Conservation (phyloP, 1,140 invertebrate species). For the Drosophila ironensis region DNA sequence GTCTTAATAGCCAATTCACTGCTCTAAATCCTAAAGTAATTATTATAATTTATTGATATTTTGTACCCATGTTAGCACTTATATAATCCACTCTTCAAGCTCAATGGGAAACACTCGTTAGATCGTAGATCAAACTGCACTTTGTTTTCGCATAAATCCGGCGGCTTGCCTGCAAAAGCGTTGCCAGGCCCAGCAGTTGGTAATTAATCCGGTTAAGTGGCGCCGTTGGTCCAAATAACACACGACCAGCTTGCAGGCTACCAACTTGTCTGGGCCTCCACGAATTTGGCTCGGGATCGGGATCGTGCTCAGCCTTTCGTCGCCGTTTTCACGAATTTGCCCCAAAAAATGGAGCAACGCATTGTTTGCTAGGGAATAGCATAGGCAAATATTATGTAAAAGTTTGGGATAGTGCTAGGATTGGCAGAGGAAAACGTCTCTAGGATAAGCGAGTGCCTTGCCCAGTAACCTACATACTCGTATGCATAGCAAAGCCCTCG, state of each 20-base stretch:
- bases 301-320: constrained; percentile 24
- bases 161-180: not conserved
- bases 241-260: constrained; percentile 1
- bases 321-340: constrained; percentile 25
- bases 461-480: not conserved
- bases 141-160: no score
- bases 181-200: not conserved
- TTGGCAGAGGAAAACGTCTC: not conserved
- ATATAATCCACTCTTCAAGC: no score
- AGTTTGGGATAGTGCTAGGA: not conserved
- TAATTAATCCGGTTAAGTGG: constrained; percentile 16
- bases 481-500: no score
- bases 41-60: no score
- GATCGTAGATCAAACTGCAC: no score
- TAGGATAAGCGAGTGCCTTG: not conserved
- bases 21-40: no score
- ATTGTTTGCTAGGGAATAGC: not conserved
- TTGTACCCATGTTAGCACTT: no score
- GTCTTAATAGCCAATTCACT: no score
- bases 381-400: constrained; percentile 15
- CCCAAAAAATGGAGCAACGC: constrained; percentile 8
- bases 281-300: not conserved
- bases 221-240: not conserved
- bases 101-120: no score
- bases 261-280: not conserved